These are phyloP conservation scores for Sympetrum striolatum DNA, from an alignment of 2,888 invertebrate species.

Conservation along the genomic window DNA sequence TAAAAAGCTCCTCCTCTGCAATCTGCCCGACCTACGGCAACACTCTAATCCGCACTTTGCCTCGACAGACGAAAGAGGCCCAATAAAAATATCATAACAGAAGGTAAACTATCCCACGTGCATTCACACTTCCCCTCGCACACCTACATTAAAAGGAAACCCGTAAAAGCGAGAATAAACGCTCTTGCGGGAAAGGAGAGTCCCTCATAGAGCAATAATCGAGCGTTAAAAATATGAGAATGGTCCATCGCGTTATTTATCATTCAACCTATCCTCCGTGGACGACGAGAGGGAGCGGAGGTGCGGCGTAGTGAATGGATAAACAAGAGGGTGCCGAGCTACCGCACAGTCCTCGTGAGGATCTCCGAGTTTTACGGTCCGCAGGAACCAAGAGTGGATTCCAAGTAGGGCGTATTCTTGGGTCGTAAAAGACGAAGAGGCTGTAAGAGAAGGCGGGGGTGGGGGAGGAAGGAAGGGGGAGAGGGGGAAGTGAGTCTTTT, in stretches of 20 bases:
- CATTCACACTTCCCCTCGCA: neutral
- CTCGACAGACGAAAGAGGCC: neutral
- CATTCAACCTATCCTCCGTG: neutral
- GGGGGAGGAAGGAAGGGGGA: neutral
- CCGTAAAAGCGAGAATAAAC: neutral
- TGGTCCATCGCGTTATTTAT: neutral
- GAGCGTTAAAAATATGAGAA: neutral
- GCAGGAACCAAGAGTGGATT: conserved; percentile 40
- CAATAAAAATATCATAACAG: conserved; percentile 1
- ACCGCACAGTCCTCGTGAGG: conserved; percentile 20
- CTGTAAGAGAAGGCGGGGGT: neutral
- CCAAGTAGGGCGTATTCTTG: conserved; percentile 41
- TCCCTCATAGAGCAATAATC: neutral
- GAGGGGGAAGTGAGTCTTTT: conserved; percentile 19
- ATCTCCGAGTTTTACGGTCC: conserved; percentile 36
- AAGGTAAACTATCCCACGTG: neutral
- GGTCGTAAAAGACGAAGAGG: conserved; percentile 32
- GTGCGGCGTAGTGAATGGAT: neutral
- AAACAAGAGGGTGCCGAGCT: neutral
- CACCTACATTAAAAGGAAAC: neutral
- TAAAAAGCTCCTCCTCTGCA: conserved; percentile 3
- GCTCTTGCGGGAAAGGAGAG: neutral
- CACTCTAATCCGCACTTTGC: neutral
- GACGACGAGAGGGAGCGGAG: neutral
- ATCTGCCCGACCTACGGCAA: conserved; percentile 23